These are phyloP conservation scores for Meloe dianella DNA, from an alignment of 2,888 invertebrate genomes.

Conservation along the genomic window DNA sequence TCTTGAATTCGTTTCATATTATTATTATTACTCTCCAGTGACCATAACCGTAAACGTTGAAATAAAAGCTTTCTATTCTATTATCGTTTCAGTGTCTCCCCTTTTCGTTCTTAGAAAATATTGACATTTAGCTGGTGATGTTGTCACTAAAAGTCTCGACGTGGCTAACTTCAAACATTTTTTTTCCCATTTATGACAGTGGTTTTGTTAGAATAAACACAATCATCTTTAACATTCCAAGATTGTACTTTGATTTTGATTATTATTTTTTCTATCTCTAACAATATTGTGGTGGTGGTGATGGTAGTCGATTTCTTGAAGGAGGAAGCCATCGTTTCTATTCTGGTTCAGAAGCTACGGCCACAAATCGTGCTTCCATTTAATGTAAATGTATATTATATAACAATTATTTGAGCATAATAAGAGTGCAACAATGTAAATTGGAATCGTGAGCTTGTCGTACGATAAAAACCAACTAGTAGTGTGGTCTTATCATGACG, in stretches of 20 bases:
- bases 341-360: conserved; percentile 34
- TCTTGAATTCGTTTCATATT: conserved; percentile 12
- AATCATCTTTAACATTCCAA: neutral
- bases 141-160: neutral
- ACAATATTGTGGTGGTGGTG: neutral
- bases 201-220: neutral
- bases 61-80: conserved; percentile 37
- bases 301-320: conserved; percentile 16
- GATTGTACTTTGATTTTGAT: neutral
- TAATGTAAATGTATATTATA: conserved; percentile 48
- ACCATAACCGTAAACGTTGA: conserved; percentile 36
- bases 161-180: neutral
- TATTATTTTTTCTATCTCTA: neutral
- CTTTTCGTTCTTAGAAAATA: conserved; percentile 14
- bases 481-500: conserved; percentile 35
- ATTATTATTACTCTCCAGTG: conserved; percentile 31
- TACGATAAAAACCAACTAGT: conserved; percentile 28
- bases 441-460: conserved; percentile 44
- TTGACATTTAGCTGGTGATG: conserved; percentile 25
- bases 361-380: conserved; percentile 44
- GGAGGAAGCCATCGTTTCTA: conserved; percentile 21
- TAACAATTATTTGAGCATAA: conserved; percentile 48
- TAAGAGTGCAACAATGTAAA: conserved; percentile 46
- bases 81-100: conserved; percentile 25
- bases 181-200: neutral